Percentiles rank a stretch among this genome's conserved stretches.
These are phyloP conservation scores for Augochlora pura DNA, from an alignment of 1,140 invertebrate genomes.

Conservation along the genomic window DNA sequence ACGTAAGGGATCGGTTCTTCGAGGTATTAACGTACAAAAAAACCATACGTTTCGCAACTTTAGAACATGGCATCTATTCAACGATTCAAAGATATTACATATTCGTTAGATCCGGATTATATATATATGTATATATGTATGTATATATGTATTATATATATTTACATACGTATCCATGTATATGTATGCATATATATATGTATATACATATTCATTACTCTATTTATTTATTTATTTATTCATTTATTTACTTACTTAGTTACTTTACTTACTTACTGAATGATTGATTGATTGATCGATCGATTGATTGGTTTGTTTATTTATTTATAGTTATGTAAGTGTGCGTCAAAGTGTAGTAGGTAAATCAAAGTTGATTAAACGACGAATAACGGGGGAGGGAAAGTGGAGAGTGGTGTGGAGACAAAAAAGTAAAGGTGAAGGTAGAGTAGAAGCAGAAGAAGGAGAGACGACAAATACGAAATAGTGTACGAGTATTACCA, in stretches of 20 bases:
- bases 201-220: neutral
- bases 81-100: conserved; percentile 50
- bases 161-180: neutral
- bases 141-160: conserved; percentile 14
- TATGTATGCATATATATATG: conserved; percentile 10
- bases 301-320: neutral
- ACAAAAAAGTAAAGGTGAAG: neutral
- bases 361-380: conserved; percentile 12
- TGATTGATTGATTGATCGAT: too few relatives aligned
- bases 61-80: conserved; percentile 53
- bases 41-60: conserved; percentile 55
- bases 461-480: conserved; percentile 38
- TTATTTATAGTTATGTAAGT: neutral
- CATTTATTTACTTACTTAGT: too few relatives aligned
- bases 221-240: too few relatives aligned
- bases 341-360: neutral
- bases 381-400: too few relatives aligned
- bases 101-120: conserved; percentile 43
- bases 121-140: neutral
- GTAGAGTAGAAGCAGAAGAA: conserved; percentile 43
- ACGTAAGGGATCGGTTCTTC: conserved; percentile 38
- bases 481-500: conserved; percentile 40
- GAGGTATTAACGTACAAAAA: conserved; percentile 55
- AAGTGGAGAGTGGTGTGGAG: too few relatives aligned
- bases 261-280: too few relatives aligned